Percentiles rank a stretch among this genome's conserved stretches.
Evolutionary conservation across 2,888 invertebrate genomes (phyloP).

Genomic region (Daptonema setosum): DNA sequence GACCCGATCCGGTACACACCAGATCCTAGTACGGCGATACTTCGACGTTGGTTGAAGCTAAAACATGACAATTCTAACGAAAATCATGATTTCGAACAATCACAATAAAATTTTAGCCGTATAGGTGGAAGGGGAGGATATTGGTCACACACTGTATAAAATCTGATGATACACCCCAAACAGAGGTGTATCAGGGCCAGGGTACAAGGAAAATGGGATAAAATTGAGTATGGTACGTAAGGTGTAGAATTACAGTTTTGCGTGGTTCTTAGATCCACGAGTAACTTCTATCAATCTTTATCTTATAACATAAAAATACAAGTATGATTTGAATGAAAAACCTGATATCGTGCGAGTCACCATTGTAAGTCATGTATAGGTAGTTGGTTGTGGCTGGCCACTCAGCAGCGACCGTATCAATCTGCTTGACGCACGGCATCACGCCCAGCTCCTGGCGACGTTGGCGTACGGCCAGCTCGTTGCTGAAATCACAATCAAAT

Average conservation of each 20-base stretch:
- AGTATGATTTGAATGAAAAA: not conserved
- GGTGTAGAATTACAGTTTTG: too few species aligned
- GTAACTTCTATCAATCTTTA: not conserved
- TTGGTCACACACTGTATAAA: too few species aligned
- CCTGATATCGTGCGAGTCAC: conserved; percentile 48
- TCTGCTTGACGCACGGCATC: conserved; percentile 73
- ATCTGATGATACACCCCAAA: too few species aligned
- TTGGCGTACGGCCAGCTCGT: conserved; percentile 25
- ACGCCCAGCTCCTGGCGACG: conserved; percentile 35
- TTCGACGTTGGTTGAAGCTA: not conserved
- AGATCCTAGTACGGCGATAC: conserved; percentile 39
- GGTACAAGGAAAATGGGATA: too few species aligned
- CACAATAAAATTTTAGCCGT: too few species aligned
- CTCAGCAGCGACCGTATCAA: conserved; percentile 95
- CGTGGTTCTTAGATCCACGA: not conserved
- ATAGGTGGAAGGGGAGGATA: too few species aligned
- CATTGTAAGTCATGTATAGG: conserved; percentile 90
- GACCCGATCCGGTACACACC: conserved; percentile 89
- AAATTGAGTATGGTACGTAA: too few species aligned
- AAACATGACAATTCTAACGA: not conserved
- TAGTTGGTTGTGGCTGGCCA: conserved; percentile 98
- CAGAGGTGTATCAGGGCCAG: too few species aligned
- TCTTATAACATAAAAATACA: not conserved
- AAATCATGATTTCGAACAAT: too few species aligned
- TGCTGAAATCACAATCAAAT: conserved; percentile 28